Percentiles rank a stretch among this genome's conserved stretches.
Conservation (phyloP, 2,888 invertebrate genomes). For the Troglohyphantes excavatus region DNA sequence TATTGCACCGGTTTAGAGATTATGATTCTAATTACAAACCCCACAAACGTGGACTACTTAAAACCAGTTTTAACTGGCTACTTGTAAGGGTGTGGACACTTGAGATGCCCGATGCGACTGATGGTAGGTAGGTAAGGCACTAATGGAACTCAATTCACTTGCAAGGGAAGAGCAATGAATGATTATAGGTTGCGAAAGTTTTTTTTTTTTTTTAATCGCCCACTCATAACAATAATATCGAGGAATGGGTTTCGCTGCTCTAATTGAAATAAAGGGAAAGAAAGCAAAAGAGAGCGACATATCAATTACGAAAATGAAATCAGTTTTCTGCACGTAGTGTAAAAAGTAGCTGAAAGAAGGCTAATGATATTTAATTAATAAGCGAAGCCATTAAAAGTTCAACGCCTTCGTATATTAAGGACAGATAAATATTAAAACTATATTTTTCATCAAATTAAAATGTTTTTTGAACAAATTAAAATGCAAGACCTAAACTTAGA, state of each 20-base stretch:
- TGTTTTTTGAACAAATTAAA: too few species aligned
- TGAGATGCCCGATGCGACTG: not conserved
- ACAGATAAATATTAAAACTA: too few species aligned
- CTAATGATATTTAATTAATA: too few species aligned
- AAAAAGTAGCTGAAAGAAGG: too few species aligned
- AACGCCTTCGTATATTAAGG: too few species aligned
- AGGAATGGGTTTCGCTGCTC: not conserved
- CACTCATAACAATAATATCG: conserved; percentile 6
- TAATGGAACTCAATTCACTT: conserved; percentile 14
- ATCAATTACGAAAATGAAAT: too few species aligned
- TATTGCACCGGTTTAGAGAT: conserved; percentile 37
- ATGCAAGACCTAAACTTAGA: too few species aligned
- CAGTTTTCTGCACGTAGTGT: too few species aligned
- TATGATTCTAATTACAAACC: conserved; percentile 74
- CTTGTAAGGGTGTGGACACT: conserved; percentile 24
- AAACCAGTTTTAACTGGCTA: conserved; percentile 61
- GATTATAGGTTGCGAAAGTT: not conserved
- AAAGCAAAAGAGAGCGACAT: too few species aligned
- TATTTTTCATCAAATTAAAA: too few species aligned
- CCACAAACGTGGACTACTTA: conserved; percentile 38
- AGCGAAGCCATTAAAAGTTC: too few species aligned
- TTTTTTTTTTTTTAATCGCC: conserved; percentile 19
- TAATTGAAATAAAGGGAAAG: not conserved
- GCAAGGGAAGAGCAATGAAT: not conserved
- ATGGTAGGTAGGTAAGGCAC: not conserved